Conservation (phyloP, 2,888 invertebrate species). For the Troilus luridus region DNA sequence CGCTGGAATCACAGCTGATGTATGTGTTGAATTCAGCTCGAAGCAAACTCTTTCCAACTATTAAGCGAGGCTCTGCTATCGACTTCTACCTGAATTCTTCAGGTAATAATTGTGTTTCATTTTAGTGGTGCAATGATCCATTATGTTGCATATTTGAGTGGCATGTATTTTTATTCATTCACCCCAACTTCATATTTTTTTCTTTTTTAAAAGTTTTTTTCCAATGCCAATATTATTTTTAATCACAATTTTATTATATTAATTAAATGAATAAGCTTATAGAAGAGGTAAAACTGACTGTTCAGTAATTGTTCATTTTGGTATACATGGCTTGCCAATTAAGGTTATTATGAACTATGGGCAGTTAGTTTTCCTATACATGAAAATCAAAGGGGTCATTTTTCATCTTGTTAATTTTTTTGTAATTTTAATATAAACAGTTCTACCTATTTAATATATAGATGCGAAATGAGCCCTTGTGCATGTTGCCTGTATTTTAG, state of each 20-base stretch:
- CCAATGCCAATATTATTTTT: not conserved
- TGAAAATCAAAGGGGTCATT: not conserved
- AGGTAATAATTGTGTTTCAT: slow-evolving; percentile 73
- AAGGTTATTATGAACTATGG: slow-evolving; percentile 39
- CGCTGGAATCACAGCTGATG: slow-evolving; percentile 82
- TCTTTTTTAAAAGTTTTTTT: not conserved
- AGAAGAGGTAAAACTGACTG: slow-evolving; percentile 49
- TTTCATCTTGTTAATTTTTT: not conserved
- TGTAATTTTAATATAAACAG: not conserved
- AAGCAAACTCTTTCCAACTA: slow-evolving; percentile 85
- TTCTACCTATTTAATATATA: not conserved
- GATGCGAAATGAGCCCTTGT: not conserved
- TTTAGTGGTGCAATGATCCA: slow-evolving; percentile 38
- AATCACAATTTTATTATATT: slow-evolving; percentile 3
- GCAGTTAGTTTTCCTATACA: slow-evolving; percentile 54
- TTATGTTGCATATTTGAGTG: slow-evolving; percentile 51
- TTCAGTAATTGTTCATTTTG: slow-evolving; percentile 23
- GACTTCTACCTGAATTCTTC: slow-evolving; percentile 90
- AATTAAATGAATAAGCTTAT: not conserved
- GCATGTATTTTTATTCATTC: slow-evolving; percentile 55
- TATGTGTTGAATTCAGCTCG: slow-evolving; percentile 77
- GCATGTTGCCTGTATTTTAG: slow-evolving; percentile 50
- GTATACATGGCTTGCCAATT: slow-evolving; percentile 50
- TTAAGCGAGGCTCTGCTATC: slow-evolving; percentile 85
- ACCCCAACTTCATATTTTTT: slow-evolving; percentile 17